phyloP scores from a whole-genome alignment of 2,888 invertebrate species.

The Tinea pellionella region DNA sequence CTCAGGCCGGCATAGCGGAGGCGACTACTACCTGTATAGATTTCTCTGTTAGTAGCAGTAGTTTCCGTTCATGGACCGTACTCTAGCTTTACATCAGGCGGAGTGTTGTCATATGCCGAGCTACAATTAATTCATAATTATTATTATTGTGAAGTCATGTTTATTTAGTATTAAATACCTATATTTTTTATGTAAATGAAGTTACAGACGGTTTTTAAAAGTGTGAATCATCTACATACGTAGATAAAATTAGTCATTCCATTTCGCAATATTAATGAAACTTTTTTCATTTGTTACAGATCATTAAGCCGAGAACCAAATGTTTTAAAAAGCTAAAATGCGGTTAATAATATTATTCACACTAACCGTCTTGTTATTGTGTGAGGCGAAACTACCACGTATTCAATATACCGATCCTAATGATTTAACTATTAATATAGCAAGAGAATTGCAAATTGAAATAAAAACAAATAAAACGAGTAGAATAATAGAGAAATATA shows the following conservation, averaged over 20 bases:
- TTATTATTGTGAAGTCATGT: no score
- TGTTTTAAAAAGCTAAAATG: constrained; percentile 32
- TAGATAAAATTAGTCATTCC: neutral
- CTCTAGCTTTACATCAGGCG: no score
- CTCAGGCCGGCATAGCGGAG: no score
- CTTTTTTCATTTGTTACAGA: constrained; percentile 2
- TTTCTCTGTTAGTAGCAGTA: no score
- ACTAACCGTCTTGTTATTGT: constrained; percentile 45
- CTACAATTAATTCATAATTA: no score
- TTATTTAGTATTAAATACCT: no score
- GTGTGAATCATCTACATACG: neutral
- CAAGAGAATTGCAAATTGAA: constrained; percentile 39
- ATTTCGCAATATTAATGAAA: neutral
- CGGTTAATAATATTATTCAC: constrained; percentile 44
- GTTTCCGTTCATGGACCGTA: no score
- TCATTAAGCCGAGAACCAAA: neutral
- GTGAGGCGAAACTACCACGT: constrained; percentile 54
- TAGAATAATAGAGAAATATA: constrained; percentile 49
- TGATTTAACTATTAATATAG: constrained; percentile 38
- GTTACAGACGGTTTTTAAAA: no score
- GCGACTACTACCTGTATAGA: no score
- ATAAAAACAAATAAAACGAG: constrained; percentile 47
- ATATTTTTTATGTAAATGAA: no score
- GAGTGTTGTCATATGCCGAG: no score
- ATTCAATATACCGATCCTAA: constrained; percentile 39